Evolutionary conservation across 2,888 invertebrate species (phyloP).

Genomic region (Hypsopygia costalis): DNA sequence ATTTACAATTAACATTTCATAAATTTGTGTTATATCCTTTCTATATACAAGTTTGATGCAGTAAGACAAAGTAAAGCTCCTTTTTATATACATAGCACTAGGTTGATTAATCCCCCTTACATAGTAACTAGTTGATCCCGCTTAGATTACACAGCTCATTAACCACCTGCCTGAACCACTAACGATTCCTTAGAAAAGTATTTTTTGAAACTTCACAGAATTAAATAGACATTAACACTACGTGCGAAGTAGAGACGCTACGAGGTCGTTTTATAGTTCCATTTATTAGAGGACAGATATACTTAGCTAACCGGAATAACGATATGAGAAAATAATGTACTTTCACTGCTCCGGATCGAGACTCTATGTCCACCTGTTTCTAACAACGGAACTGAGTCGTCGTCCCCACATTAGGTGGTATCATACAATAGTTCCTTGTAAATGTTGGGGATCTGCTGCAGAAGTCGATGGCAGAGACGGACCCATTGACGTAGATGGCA

Average conservation of each 20-base stretch:
- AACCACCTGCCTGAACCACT: constrained; percentile 45
- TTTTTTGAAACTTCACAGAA: constrained; percentile 19
- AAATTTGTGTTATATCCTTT: constrained; percentile 19
- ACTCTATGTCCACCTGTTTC: constrained; percentile 85
- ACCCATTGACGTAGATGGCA: constrained; percentile 57
- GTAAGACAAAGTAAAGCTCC: constrained; percentile 32
- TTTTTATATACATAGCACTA: constrained; percentile 47
- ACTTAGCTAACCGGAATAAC: constrained; percentile 5
- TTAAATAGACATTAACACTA: constrained; percentile 29
- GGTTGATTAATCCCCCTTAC: constrained; percentile 47
- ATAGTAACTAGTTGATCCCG: constrained; percentile 77
- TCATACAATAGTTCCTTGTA: constrained; percentile 97
- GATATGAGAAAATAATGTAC: constrained; percentile 1
- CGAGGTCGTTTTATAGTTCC: constrained; percentile 39
- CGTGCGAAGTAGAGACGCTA: constrained; percentile 57
- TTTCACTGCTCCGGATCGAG: constrained; percentile 15
- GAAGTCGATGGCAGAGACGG: constrained; percentile 53
- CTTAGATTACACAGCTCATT: constrained; percentile 67
- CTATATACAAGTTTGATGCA: constrained; percentile 30
- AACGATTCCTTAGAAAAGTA: constrained; percentile 18
- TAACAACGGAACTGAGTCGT: constrained; percentile 88
- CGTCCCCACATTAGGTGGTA: constrained; percentile 96
- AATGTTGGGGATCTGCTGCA: constrained; percentile 84
- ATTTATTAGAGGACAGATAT: constrained; percentile 26
- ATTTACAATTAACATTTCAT: constrained; percentile 22